Conservation (phyloP, 1,140 invertebrate species). For the Saccostrea echinata region DNA sequence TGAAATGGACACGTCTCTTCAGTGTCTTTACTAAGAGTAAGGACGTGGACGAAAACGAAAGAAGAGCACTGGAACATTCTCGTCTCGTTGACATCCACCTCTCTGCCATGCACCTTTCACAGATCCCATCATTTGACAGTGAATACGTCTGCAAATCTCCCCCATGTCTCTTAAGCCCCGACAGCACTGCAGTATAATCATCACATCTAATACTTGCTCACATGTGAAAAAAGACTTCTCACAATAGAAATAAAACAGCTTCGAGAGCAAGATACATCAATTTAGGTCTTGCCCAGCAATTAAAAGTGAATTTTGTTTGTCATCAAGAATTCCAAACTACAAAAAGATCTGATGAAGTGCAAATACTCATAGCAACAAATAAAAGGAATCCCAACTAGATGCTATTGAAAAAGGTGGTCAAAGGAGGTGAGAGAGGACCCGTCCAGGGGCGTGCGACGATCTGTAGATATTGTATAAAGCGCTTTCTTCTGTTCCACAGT, state of each 20-base stretch:
- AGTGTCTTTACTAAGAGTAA: neutral
- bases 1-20: slow-evolving; percentile 29
- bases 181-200: slow-evolving; percentile 35
- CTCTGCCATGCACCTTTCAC: slow-evolving; percentile 64
- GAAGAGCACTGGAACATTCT: slow-evolving; percentile 59
- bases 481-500: too few relatives aligned
- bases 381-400: too few relatives aligned
- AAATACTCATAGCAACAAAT: too few relatives aligned
- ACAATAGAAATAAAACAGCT: neutral
- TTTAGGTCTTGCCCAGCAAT: too few relatives aligned
- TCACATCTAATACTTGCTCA: neutral
- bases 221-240: neutral
- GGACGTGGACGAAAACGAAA: slow-evolving; percentile 45
- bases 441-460: too few relatives aligned
- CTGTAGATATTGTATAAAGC: too few relatives aligned
- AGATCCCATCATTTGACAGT: slow-evolving; percentile 63
- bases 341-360: too few relatives aligned
- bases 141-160: slow-evolving; percentile 65
- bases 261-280: neutral
- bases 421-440: too few relatives aligned
- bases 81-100: slow-evolving; percentile 69
- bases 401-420: too few relatives aligned
- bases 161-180: slow-evolving; percentile 60
- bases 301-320: too few relatives aligned
- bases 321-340: too few relatives aligned